Evolutionary conservation across 2,797 vertebrate species (phyloP).

Genomic region (Pterois miles): DNA sequence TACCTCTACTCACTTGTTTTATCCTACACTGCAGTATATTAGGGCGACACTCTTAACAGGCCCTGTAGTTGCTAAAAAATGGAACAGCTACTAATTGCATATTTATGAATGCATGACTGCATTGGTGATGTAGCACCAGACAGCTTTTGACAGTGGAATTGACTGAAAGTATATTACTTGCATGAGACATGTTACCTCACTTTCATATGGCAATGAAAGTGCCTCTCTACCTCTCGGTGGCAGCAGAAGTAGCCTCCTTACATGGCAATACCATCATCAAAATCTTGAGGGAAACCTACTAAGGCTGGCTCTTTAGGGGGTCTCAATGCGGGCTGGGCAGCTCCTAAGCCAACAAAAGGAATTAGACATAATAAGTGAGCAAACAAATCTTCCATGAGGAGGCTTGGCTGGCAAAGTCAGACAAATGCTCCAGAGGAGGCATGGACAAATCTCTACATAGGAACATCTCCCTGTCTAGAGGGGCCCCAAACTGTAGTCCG

Average conservation of each 20-base stretch:
- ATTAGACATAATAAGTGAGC: slow-evolving; percentile 62
- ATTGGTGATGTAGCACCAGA: slow-evolving; percentile 3
- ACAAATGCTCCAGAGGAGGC: slow-evolving; percentile 61
- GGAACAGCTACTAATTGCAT: slow-evolving; percentile 39
- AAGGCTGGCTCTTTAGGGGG: slow-evolving; percentile 43
- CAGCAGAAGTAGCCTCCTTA: slow-evolving; percentile 21
- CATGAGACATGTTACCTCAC: slow-evolving; percentile 22
- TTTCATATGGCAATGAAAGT: slow-evolving; percentile 20
- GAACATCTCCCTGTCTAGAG: slow-evolving; percentile 57
- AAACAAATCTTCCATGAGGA: slow-evolving; percentile 62
- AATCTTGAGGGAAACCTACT: slow-evolving; percentile 36
- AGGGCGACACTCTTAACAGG: background rate
- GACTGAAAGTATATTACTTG: slow-evolving; percentile 22
- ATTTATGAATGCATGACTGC: slow-evolving; percentile 48
- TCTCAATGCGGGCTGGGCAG: slow-evolving; percentile 28
- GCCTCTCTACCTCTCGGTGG: slow-evolving; percentile 16
- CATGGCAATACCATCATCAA: slow-evolving; percentile 31
- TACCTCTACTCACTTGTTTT: slow-evolving; percentile 10
- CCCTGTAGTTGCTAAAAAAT: slow-evolving; percentile 33
- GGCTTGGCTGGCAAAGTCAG: slow-evolving; percentile 53
- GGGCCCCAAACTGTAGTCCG: slow-evolving; percentile 23
- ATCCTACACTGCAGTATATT: slow-evolving; percentile 26
- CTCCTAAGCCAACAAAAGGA: slow-evolving; percentile 61
- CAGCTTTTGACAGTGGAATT: slow-evolving; percentile 33
- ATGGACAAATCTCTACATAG: slow-evolving; percentile 57